Conservation (phyloP, 2,797 vertebrate species). For the Pangasius sanitwongsei region DNA sequence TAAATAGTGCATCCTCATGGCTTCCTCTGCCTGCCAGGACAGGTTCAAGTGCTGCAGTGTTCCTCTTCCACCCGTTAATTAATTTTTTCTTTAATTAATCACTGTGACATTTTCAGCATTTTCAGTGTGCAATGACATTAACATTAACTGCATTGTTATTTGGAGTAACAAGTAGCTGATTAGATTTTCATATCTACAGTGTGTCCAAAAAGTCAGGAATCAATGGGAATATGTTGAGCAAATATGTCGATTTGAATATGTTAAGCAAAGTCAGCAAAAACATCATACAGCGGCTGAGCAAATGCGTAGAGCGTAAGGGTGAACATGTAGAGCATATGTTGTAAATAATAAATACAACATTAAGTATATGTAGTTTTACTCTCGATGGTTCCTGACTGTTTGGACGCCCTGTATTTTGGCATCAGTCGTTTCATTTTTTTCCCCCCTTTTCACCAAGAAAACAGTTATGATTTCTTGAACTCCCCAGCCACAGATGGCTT, state of each 20-base stretch:
- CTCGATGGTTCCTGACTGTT: neutral
- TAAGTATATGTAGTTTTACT: neutral
- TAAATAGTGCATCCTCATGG: constrained; percentile 38
- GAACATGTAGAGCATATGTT: neutral
- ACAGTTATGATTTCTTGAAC: too few relatives aligned
- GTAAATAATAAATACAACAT: neutral
- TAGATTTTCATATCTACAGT: neutral
- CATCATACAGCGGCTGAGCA: too few relatives aligned
- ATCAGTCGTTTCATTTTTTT: too few relatives aligned
- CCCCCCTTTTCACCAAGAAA: too few relatives aligned
- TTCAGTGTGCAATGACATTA: neutral
- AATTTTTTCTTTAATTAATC: neutral
- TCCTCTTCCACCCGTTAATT: neutral
- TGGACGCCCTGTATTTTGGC: neutral
- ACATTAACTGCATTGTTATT: neutral
- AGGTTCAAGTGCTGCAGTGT: constrained; percentile 19
- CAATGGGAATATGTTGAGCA: neutral
- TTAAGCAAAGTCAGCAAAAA: neutral
- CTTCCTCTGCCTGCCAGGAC: constrained; percentile 35
- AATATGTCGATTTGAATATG: neutral
- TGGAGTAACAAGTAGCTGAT: neutral
- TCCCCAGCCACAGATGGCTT: too few relatives aligned
- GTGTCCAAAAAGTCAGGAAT: neutral
- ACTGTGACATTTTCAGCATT: neutral
- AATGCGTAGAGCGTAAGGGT: neutral